Percentiles rank a stretch among this genome's conserved stretches.
phyloP scores from a whole-genome alignment of 2,797 vertebrate genomes.

The Chiroxiphia lanceolata region DNA sequence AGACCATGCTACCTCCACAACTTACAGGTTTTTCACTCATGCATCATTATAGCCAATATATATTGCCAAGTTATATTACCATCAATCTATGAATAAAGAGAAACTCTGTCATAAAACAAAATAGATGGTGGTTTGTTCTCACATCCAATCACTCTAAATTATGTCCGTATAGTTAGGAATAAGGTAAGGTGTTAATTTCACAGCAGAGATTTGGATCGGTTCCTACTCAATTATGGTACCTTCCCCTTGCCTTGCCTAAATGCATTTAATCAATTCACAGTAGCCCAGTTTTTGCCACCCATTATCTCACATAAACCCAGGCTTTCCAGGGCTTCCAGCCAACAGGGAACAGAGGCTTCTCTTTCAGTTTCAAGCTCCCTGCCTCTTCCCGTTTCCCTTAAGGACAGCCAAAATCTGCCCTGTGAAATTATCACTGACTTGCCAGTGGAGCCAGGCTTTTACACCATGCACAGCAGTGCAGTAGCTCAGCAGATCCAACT shows the following conservation, averaged over 20 bases:
- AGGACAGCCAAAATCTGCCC: not conserved
- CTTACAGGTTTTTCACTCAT: conserved; percentile 28
- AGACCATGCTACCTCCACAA: conserved; percentile 16
- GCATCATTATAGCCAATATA: not conserved
- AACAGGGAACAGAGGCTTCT: conserved; percentile 8
- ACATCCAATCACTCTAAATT: conserved; percentile 5
- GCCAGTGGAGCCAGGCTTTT: not conserved
- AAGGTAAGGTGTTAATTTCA: conserved; percentile 3
- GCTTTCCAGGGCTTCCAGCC: not conserved
- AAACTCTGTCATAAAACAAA: conserved; percentile 17
- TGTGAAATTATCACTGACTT: not conserved
- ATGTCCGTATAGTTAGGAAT: not conserved
- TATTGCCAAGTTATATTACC: not conserved
- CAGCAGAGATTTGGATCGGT: not conserved
- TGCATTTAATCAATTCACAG: not conserved
- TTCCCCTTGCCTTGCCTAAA: not conserved
- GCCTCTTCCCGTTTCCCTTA: not conserved
- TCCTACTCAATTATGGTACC: not conserved
- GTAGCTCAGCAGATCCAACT: not conserved
- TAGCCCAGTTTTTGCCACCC: not conserved
- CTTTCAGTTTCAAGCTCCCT: not conserved
- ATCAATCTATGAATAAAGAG: not conserved
- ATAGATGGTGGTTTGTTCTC: not conserved
- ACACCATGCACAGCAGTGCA: not conserved
- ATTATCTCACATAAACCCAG: not conserved